Base-by-base conservation (phyloP, 2,888 invertebrate genomes). In the Ganaspis brasiliensis region DNA sequence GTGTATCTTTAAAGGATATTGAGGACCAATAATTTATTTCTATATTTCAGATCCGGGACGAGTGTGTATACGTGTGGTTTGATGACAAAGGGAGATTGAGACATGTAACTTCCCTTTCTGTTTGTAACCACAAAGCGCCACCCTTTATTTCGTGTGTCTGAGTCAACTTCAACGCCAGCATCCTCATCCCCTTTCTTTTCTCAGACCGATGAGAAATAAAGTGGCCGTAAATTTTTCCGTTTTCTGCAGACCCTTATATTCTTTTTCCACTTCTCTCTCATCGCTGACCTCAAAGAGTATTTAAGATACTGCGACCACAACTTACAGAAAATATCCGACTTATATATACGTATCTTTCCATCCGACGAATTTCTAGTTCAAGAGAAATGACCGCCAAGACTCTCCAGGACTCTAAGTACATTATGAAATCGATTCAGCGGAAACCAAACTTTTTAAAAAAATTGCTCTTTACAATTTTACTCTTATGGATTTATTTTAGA, bases 191-290 rank as follows among this genome's bases (percentile, higher is more conserved):
- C 67, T 45, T 67, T 45, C 82, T 83, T 84, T 81, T 75, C 77
- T 73, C 79, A 82, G 82, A 83, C 85, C 86, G 87, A 88, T 86
- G 89, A 88, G 87, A 88, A 88, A 88, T 87, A 87, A 89, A 89
- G 88, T 85, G 87, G 84, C 83, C 88, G 88, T 87, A 88, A 89
- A 88, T 87, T 83, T 85, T 81, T 59, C 72, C 75, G 76, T 81
- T 72, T 71, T 52, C 72, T 79, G 73, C 26, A 49, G 52, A 57
- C 74, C 73, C 71, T 67, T 45, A 61, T 67, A 73, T 76, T 59
- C 74, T 73, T 40, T 74, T 73, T 73, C 73, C 24, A 55, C 40
- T 14, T 35, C 49, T 67, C 72, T 24, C 49, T 63, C 49, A 35
- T 37, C 73, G 56, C 59, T 77, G 71, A 26, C 59, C 59, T 74